These are phyloP conservation scores for Cydia amplana DNA, from an alignment of 1,140 invertebrate genomes.

Conservation along the genomic window DNA sequence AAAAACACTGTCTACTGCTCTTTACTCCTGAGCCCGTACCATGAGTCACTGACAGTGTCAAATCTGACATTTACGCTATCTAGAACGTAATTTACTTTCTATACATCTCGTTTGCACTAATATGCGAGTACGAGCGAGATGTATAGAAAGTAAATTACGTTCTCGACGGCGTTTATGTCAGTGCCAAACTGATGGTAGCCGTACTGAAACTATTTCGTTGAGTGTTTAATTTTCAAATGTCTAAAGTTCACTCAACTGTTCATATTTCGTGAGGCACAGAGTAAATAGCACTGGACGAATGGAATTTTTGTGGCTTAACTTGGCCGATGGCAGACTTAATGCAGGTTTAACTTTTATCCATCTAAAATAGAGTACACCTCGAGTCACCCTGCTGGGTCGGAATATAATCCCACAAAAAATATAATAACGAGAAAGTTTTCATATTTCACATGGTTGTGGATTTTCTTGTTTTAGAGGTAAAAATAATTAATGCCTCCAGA, in stretches of 20 bases:
- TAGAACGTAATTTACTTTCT: too few relatives aligned
- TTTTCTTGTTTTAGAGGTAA: too few relatives aligned
- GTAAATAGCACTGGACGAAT: background rate
- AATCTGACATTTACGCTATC: too few relatives aligned
- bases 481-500: too few relatives aligned
- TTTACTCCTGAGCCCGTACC: too few relatives aligned
- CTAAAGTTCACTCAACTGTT: background rate
- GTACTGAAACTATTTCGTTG: background rate
- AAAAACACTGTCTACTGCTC: background rate
- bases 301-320: background rate
- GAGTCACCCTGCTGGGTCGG: background rate
- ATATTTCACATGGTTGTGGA: too few relatives aligned
- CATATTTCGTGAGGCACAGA: background rate
- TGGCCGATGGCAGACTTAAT: background rate
- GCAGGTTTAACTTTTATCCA: background rate
- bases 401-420: background rate
- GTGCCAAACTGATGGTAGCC: too few relatives aligned
- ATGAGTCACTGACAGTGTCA: too few relatives aligned
- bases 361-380: background rate
- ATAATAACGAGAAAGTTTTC: background rate
- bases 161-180: too few relatives aligned
- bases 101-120: too few relatives aligned
- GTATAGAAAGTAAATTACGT: too few relatives aligned
- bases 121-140: too few relatives aligned
- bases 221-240: background rate